Evolutionary conservation across 2,113 vertebrate genomes (phyloP), one percentile per base, ranked within the genome.

Genomic region (Aleadryas rufinucha): DNA sequence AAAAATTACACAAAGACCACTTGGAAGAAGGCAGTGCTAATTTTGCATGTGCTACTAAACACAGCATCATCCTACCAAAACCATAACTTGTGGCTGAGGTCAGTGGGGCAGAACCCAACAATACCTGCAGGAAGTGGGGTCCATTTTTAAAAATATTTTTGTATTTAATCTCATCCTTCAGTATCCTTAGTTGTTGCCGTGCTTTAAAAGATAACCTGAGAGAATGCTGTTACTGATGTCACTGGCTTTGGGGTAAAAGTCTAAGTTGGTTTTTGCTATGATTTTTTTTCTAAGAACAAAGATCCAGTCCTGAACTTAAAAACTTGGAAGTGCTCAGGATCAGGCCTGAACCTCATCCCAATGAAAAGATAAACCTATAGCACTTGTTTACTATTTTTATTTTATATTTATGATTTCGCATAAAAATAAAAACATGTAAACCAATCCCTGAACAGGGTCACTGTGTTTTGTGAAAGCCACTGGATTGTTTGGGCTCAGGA

Each of bases 381-480:
- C 89, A 95, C 89, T 94, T 87, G 93, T 97, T 97, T 96, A 88
- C 78, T 93, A 41, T 91, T 95, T 96, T 96, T 89, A 68, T 94
- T 95, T 95, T 97, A 91, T 96, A 97, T 97, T 97, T 97, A 97
- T 93, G 64, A 60, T 84, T 87, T 95, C 31, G 9, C 60, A 68
- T 95, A 87, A 96, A 96, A 97, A 97, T 97, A 96, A 97, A 97
- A 92, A 4, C 64, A 17, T 82, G 21, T 87, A 89, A 96, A 84
- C 52, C 47, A n/a, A 95, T 31, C 39, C 35, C 47, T 70, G 44
- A 56, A n/a, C 5, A 16, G 56, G 45, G 16, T 53, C 21, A 27
- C 35, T 94, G 70, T 79, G 64, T 82, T 94, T 30, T 93, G 33
- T 81, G 71, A 56, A 65, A 74, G n/a, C 27, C 39, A 47, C 2